Conservation (phyloP, 2,113 vertebrate species). For the Mormyrus lacerda region DNA sequence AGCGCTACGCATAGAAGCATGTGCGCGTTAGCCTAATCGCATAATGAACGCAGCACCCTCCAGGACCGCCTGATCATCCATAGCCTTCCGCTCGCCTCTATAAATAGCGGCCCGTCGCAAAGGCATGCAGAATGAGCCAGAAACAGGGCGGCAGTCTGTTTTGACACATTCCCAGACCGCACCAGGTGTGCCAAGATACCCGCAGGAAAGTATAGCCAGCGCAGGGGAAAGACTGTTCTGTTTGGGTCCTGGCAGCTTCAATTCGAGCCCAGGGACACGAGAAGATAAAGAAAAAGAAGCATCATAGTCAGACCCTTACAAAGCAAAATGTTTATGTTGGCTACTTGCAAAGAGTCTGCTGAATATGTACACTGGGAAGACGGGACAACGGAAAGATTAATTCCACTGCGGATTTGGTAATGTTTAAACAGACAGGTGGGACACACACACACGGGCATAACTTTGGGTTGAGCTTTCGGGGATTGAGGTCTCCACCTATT, state of each 20-base stretch:
- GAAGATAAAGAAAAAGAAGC: neutral
- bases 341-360: neutral
- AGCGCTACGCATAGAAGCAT: constrained; percentile 15
- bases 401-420: neutral
- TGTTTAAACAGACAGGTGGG: neutral
- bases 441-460: neutral
- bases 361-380: neutral
- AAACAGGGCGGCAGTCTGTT: neutral
- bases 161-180: neutral
- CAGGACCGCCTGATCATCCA: constrained; percentile 44
- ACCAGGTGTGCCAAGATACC: neutral
- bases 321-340: constrained; percentile 1
- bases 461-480: neutral
- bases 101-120: constrained; percentile 47
- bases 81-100: constrained; percentile 47
- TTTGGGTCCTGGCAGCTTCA: neutral
- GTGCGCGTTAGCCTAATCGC: constrained; percentile 57
- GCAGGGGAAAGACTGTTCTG: neutral
- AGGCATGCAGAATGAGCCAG: constrained; percentile 34
- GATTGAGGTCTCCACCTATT: neutral
- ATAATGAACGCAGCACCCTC: constrained; percentile 56
- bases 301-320: neutral
- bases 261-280: neutral
- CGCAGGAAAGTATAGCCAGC: neutral
- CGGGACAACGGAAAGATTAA: neutral